Evolutionary conservation across 2,797 vertebrate species (phyloP).

Genomic region (Sebastes kiyomatsui): DNA sequence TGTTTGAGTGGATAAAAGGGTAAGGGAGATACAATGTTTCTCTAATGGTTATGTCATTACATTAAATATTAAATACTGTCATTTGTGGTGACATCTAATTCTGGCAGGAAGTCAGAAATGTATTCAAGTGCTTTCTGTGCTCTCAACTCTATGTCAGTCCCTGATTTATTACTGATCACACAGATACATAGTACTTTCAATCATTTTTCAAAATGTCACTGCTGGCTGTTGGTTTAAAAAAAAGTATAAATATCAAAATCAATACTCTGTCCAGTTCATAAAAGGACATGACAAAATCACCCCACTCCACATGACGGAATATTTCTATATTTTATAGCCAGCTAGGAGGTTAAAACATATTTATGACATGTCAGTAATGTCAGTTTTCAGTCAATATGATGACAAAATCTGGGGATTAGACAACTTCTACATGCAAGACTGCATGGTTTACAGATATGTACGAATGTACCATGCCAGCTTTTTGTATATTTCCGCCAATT

Average conservation of each 20-base stretch:
- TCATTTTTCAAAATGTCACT: neutral
- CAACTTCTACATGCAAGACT: neutral
- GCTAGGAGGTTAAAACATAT: neutral
- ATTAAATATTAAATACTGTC: constrained; percentile 50
- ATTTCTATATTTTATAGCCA: neutral
- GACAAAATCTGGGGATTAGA: neutral
- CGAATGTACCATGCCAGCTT: neutral
- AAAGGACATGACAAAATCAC: neutral
- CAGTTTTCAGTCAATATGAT: neutral
- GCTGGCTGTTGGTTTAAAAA: neutral
- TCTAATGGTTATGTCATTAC: constrained; percentile 14
- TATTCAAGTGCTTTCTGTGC: constrained; percentile 36
- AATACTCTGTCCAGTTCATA: neutral
- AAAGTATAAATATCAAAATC: neutral
- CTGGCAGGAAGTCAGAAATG: constrained; percentile 41
- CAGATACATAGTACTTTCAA: constrained; percentile 4
- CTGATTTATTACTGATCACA: constrained; percentile 43
- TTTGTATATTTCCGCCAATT: neutral
- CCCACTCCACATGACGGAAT: neutral
- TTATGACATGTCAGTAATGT: neutral
- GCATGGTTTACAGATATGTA: neutral
- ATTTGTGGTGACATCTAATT: constrained; percentile 49
- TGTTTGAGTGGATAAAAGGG: constrained; percentile 13
- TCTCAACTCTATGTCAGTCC: neutral
- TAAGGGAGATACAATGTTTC: neutral